Evolutionary conservation across 2,888 invertebrate genomes (phyloP), one percentile per base, ranked within the genome.

Genomic region (Thera obeliscata): DNA sequence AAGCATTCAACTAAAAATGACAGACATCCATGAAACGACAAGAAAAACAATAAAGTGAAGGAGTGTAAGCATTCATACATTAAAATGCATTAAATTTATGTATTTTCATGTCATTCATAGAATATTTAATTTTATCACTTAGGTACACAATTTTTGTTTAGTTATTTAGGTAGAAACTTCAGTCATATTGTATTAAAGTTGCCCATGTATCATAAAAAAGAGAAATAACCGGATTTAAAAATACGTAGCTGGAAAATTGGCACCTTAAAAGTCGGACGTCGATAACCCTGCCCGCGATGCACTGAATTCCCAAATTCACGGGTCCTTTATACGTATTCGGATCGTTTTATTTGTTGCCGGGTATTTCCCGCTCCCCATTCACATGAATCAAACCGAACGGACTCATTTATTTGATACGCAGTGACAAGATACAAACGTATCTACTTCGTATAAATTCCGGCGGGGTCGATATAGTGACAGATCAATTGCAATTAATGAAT

Each of bases 381-480:
- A 82, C 88, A 91, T 92, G 91, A 90, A 91, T 92, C 91, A 92
- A 92, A 90, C 87, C 83, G 89, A 81, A 81, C 90, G 88, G 82
- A 87, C 88, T 91, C 91, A 91, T 92, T 92, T 91, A 90, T 92
- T 91, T 89, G 90, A 87, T 90, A 86, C 87, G 83, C 81, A 82
- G 81, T 80, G 82, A 81, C 83, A 83, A 86, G 86, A 85, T 86
- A 86, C 84, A 83, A 80, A 80, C 81, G 79, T 79, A 80, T 76
- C 78, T 74, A 79, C 81, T 54, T 56, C 63, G 62, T 79, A 81
- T 82, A 80, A 80, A 81, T 82, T 79, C 74, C 62, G 56, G 58
- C 48, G 78, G 60, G 69, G 66, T 61, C 49, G 67, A 69, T 56
- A 41, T 56, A 71, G 60, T 67, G 68, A 66, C 68, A 61, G 71